Conservation (phyloP, 2,797 vertebrate species). For the Tinamus major region DNA sequence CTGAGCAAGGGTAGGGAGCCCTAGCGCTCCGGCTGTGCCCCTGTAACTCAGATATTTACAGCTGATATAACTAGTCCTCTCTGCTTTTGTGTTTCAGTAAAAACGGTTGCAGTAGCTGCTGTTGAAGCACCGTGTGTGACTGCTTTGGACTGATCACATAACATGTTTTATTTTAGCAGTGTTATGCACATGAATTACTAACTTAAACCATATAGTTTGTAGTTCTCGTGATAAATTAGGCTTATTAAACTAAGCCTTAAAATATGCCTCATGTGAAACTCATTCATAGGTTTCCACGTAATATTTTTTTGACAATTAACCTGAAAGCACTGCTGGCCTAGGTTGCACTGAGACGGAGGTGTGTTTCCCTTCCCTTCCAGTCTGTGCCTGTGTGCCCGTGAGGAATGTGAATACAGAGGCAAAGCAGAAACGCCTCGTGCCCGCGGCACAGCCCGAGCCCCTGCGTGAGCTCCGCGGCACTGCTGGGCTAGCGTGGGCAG, state of each 20-base stretch:
- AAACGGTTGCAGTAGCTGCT: constrained; percentile 27
- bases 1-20: constrained; percentile 26
- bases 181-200: constrained; percentile 29
- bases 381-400: not conserved
- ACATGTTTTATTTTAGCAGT: constrained; percentile 28
- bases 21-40: constrained; percentile 62
- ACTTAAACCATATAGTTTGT: constrained; percentile 31
- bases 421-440: not conserved
- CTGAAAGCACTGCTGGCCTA: not conserved
- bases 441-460: not conserved
- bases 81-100: constrained; percentile 30
- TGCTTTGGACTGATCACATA: not conserved
- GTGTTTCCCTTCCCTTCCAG: not conserved
- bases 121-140: constrained; percentile 1
- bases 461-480: not conserved
- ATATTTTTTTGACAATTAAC: constrained; percentile 16
- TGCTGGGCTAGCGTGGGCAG: fast-evolving
- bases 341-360: not conserved
- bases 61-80: constrained; percentile 60
- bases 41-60: constrained; percentile 61
- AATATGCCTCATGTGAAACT: constrained; percentile 45
- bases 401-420: not conserved
- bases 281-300: constrained; percentile 11
- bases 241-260: constrained; percentile 44
- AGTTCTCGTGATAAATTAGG: constrained; percentile 46